Evolutionary conservation across 2,888 invertebrate genomes (phyloP), one percentile per base, ranked within the genome.

Genomic region (Trilocha varians): DNA sequence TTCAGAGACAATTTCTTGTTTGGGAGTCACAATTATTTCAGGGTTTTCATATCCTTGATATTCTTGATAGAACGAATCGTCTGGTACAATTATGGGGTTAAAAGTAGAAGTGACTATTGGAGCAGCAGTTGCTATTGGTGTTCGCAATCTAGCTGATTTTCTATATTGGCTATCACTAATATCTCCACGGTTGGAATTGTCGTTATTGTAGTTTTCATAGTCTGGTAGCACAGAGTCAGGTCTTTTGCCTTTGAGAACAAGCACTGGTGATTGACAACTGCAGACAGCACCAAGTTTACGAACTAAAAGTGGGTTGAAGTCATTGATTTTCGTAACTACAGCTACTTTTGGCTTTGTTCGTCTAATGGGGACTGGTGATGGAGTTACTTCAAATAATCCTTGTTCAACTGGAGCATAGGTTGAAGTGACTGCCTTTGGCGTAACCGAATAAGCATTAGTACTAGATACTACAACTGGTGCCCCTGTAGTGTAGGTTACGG

Each of bases 231-330:
- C 71, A 5, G 57, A 55, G 42, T 61, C 71, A 3, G 83, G 83
- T 52, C 78, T 74, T 46, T 57, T 80, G 53, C 87, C 87, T 56
- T 87, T 82, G 1, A 89, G 67, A 16, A 79, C 74, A 32, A 89
- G 53, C 1, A 87, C 74, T 37, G 89, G 89, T 1, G 89, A 88
- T 49, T 87, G 87, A 59, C 92, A 93, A 41, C 91, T 91, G 52
- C 92, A 93, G 40, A 92, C 91, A 3, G 92, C 92, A 3, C 91
- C 91, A 9, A 93, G 73, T 74, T 93, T 93, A 34, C 90, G 88
- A 0, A 92, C 87, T 13, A 92, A 78, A 6, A 92, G 71, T 1
- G 92, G 92, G 66, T 92, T 91, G 52, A 91, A 88, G 52, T 92
- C 92, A 53, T 91, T 92, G 47, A 90, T 87, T 65, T 91, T 91